These are phyloP conservation scores for Heteronetta atricapilla DNA, from an alignment of 2,113 vertebrate species.

Conservation along the genomic window DNA sequence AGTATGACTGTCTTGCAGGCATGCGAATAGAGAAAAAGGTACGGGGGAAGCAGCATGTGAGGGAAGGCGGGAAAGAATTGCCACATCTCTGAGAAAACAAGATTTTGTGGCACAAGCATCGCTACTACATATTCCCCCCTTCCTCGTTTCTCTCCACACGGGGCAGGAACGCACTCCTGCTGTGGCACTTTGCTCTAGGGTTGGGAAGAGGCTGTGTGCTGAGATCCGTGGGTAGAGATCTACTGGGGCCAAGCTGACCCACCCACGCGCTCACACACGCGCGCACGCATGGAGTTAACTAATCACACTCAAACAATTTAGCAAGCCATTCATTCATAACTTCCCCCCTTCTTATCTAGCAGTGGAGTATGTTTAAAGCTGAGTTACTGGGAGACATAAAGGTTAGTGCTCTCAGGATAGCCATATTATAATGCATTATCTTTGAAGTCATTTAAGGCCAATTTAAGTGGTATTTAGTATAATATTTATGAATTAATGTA, in stretches of 20 bases:
- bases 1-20: not conserved
- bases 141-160: not conserved
- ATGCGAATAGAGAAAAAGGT: not conserved
- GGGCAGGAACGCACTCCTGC: conserved; percentile 4
- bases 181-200: conserved; percentile 24
- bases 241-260: conserved; percentile 9
- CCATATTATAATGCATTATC: conserved; percentile 82
- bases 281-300: not conserved
- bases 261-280: not conserved
- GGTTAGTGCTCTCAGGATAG: conserved; percentile 82
- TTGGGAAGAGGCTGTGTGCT: conserved; percentile 4
- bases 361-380: conserved; percentile 72
- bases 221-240: conserved; percentile 1
- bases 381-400: conserved; percentile 79
- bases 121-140: not conserved
- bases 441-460: conserved; percentile 83
- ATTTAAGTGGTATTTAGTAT: conserved; percentile 84
- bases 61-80: not conserved
- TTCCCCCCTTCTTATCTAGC: conserved; percentile 64
- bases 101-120: not conserved
- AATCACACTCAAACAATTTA: conserved; percentile 69
- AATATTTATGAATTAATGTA: conserved; percentile 86
- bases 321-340: conserved; percentile 78
- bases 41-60: not conserved
- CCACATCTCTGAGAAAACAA: not conserved